Percentiles rank a stretch among this genome's conserved stretches.
Evolutionary conservation across 2,113 vertebrate genomes (phyloP).

Genomic region (Lipotes vexillifer): DNA sequence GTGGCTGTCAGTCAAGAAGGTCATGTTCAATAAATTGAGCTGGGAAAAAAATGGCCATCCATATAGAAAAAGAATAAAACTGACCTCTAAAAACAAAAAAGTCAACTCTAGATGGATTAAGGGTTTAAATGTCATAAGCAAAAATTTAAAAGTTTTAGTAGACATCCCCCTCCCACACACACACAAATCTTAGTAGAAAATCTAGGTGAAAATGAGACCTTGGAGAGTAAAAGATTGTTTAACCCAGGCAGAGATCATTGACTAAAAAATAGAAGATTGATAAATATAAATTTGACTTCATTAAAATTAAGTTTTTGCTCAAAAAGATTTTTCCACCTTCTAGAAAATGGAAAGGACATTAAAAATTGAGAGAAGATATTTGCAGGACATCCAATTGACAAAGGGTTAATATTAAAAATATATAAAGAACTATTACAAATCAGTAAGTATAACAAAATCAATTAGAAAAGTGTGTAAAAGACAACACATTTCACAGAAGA

Average conservation of each 20-base stretch:
- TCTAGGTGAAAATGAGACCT: neutral
- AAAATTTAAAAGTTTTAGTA: neutral
- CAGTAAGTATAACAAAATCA: neutral
- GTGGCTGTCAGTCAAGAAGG: neutral
- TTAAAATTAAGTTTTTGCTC: neutral
- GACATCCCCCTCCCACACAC: too few relatives aligned
- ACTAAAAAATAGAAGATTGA: neutral
- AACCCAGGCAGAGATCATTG: neutral
- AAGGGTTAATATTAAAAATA: neutral
- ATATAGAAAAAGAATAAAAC: neutral
- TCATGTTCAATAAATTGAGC: neutral
- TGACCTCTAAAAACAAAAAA: neutral
- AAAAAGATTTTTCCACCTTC: neutral
- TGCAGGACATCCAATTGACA: neutral
- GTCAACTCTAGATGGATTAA: neutral
- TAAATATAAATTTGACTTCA: neutral
- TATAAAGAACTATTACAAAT: neutral
- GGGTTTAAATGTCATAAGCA: neutral
- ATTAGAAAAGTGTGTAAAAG: neutral
- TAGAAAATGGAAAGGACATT: neutral
- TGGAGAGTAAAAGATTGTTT: neutral
- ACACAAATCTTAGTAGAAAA: neutral
- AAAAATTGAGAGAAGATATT: neutral
- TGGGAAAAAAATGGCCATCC: neutral
- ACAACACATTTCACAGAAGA: neutral